Conservation (phyloP, 2,888 invertebrate species). For the Crematogaster levior region DNA sequence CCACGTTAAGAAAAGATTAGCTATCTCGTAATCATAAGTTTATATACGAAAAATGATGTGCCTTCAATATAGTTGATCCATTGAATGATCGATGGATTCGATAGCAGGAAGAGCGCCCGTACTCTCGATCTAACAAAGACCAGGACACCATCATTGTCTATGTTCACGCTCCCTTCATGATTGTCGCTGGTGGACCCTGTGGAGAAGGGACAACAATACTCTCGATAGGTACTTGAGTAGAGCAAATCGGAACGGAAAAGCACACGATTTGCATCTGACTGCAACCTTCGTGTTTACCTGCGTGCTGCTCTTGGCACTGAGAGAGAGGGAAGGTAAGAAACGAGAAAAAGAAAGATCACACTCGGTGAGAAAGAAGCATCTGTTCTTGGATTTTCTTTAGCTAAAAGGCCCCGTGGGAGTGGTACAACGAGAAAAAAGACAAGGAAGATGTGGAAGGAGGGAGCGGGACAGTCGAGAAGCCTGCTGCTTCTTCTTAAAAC, state of each 20-base stretch:
- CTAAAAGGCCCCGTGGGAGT: conserved; percentile 50
- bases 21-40: background rate
- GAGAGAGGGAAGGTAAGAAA: background rate
- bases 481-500: conserved; percentile 69
- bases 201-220: conserved; percentile 52
- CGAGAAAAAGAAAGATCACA: conserved; percentile 34
- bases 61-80: background rate
- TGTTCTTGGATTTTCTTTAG: conserved; percentile 76
- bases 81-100: background rate
- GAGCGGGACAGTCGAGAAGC: conserved; percentile 57
- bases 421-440: conserved; percentile 55
- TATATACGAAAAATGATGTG: background rate
- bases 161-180: conserved; percentile 17
- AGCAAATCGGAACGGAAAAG: conserved; percentile 20
- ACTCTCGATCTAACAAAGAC: conserved; percentile 31
- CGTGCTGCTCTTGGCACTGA: background rate
- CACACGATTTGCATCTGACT: conserved; percentile 74
- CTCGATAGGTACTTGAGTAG: conserved; percentile 42
- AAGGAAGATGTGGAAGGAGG: conserved; percentile 23
- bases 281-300: conserved; percentile 41
- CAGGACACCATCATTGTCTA: conserved; percentile 37
- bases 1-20: background rate
- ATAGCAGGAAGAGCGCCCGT: background rate
- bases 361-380: conserved; percentile 71
- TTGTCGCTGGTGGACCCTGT: background rate